A percentile compares a stretch with the other conserved stretches of the same genome.
These are phyloP conservation scores for Noturus placidus DNA, from an alignment of 2,113 vertebrate genomes.

Conservation along the genomic window DNA sequence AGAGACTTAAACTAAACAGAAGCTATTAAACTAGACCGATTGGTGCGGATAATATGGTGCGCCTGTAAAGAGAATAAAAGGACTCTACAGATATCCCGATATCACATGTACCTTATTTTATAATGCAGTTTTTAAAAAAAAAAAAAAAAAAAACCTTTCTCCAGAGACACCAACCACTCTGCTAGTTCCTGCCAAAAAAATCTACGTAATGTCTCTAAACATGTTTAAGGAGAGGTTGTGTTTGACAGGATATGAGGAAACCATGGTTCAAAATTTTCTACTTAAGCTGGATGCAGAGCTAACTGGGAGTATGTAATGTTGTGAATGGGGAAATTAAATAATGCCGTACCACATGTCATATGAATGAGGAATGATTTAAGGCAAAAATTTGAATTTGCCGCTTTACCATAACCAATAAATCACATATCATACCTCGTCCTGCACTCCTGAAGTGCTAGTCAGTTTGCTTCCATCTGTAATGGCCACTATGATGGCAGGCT, in stretches of 20 bases:
- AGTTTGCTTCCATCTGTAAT: constrained; percentile 97
- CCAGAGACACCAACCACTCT: too few relatives aligned
- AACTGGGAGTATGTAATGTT: neutral
- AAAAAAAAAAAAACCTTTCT: too few relatives aligned
- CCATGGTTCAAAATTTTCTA: neutral
- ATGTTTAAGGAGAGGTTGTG: neutral
- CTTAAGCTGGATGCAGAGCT: neutral
- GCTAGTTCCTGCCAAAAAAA: too few relatives aligned
- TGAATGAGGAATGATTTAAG: neutral
- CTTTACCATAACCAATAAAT: neutral
- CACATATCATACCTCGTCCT: constrained; percentile 83
- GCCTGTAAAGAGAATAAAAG: neutral
- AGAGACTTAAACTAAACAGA: neutral
- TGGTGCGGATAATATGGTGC: too few relatives aligned
- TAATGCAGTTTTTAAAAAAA: too few relatives aligned
- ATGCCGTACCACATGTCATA: neutral
- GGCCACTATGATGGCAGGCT: constrained; percentile 96
- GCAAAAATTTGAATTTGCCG: neutral
- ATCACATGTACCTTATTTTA: neutral
- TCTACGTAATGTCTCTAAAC: neutral
- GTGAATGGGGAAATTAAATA: neutral
- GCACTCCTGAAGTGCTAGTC: constrained; percentile 89
- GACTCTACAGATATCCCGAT: neutral
- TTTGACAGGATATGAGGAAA: neutral
- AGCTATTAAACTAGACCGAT: neutral